Percentiles rank a stretch among this genome's conserved stretches.
Conservation (phyloP, 2,888 invertebrate species). For the Eueremaeus valkanovi region DNA sequence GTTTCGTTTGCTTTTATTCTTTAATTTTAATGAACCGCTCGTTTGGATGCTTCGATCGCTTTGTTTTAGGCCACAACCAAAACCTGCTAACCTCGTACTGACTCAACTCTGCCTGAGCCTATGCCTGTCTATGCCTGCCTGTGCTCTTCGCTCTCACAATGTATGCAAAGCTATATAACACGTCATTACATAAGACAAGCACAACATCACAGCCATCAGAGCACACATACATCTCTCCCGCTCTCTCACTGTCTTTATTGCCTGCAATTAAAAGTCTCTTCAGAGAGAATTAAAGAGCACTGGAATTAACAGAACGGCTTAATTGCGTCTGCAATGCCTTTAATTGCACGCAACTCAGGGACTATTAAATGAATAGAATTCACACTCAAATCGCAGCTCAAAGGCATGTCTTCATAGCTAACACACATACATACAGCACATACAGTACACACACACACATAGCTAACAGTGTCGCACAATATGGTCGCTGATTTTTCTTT, state of each 20-base stretch:
- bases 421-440: background rate
- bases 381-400: conserved; percentile 1
- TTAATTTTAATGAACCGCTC: conserved; percentile 14
- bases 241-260: conserved; percentile 13
- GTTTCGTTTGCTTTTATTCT: background rate
- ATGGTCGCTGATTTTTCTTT: conserved; percentile 29
- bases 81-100: conserved; percentile 26
- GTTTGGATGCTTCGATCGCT: background rate
- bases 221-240: background rate
- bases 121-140: too few relatives aligned
- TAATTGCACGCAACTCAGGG: conserved; percentile 31
- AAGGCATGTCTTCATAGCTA: conserved; percentile 20
- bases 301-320: conserved; percentile 29
- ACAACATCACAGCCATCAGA: background rate
- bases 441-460: background rate
- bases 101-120: too few relatives aligned
- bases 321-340: conserved; percentile 32
- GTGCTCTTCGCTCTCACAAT: background rate
- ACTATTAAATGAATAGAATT: conserved; percentile 24
- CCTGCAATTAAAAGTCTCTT: conserved; percentile 29
- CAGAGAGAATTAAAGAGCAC: background rate
- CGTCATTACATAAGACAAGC: conserved; percentile 30
- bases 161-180: conserved; percentile 33
- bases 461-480: background rate
- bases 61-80: background rate